Evolutionary conservation across 2,888 invertebrate species (phyloP).

Genomic region (Trichogramma evanescens): DNA sequence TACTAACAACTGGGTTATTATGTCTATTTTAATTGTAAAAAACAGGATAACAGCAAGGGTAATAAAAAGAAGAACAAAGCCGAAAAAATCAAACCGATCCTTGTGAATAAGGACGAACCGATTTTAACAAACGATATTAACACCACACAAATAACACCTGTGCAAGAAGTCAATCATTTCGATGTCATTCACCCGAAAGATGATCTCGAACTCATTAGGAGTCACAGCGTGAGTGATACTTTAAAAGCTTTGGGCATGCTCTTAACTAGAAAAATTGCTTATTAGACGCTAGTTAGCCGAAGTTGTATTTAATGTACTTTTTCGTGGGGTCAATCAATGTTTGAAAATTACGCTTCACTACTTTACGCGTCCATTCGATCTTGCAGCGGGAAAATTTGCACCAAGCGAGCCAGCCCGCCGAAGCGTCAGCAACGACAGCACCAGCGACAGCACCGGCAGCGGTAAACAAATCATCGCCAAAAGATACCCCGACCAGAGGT

Average conservation of each 20-base stretch:
- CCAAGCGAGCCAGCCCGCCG: conserved; percentile 31
- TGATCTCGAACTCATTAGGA: conserved; percentile 56
- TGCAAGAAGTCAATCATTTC: conserved; percentile 59
- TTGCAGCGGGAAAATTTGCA: conserved; percentile 38
- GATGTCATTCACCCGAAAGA: conserved; percentile 77
- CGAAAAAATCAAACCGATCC: conserved; percentile 67
- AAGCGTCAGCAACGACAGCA: conserved; percentile 31
- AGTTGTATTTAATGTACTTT: too few species aligned
- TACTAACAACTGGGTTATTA: conserved; percentile 39
- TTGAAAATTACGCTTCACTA: not conserved
- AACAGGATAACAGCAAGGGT: conserved; percentile 46
- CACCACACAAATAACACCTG: conserved; percentile 46
- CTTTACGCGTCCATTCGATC: not conserved
- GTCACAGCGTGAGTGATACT: conserved; percentile 48
- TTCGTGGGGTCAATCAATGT: not conserved
- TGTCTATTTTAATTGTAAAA: conserved; percentile 18
- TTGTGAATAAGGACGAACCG: conserved; percentile 67
- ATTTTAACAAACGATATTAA: conserved; percentile 39
- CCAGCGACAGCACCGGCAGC: conserved; percentile 34
- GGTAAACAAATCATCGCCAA: conserved; percentile 38
- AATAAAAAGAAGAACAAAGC: conserved; percentile 64
- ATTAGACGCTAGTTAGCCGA: too few species aligned
- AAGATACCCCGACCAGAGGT: conserved; percentile 39
- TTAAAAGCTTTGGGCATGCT: conserved; percentile 11
- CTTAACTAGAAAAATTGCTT: not conserved